Evolutionary conservation across 2,888 invertebrate species (phyloP), one percentile per base, ranked within the genome.

Genomic region (Anorthoa munda): DNA sequence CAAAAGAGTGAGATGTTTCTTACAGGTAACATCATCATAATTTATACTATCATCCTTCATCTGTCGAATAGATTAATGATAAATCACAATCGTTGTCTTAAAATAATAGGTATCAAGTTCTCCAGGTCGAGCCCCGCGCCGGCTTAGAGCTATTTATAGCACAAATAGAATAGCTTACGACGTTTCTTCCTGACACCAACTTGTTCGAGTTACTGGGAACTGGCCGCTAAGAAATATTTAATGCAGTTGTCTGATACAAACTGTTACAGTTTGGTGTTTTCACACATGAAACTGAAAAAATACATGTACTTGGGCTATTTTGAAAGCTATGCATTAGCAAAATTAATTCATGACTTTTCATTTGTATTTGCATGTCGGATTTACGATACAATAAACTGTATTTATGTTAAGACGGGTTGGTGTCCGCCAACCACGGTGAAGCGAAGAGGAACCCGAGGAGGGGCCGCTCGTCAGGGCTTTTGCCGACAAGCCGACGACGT

Each of bases 161-260:
- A 75, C 65, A 65, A 65, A 69, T 55, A 65, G 69, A 77, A 75
- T 61, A 55, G 55, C 51, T 64, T 53, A 75, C 4, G 26, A 46
- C 5, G 13, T 18, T 50, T 50, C 45, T 55, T 48, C 45, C 46
- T 63, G 56, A 74, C 51, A 26, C 26, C 48, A 75, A 75, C 48
- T 72, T 60, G 11, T 31, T n/a, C 31, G 26, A 58, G 53, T 31
- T 23, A 50, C 39, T n/a, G 11, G 21, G 17, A 59, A 39, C 56
- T 68, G 68, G 4, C 18, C 13, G 21, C 65, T 26, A 13, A 45
- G 46, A 15, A 45, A 76, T 76, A 76, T 59, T 48, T 59, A 31
- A 59, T 59, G 59, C 31, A 4, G n/a, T 13, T 39, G 39, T 58
- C 26, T 45, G 66, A 51, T 4, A 7, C 13, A 18, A n/a, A 18